Evolutionary conservation across 2,888 invertebrate genomes (phyloP).

Genomic region (Nephrocerus scutellatus): DNA sequence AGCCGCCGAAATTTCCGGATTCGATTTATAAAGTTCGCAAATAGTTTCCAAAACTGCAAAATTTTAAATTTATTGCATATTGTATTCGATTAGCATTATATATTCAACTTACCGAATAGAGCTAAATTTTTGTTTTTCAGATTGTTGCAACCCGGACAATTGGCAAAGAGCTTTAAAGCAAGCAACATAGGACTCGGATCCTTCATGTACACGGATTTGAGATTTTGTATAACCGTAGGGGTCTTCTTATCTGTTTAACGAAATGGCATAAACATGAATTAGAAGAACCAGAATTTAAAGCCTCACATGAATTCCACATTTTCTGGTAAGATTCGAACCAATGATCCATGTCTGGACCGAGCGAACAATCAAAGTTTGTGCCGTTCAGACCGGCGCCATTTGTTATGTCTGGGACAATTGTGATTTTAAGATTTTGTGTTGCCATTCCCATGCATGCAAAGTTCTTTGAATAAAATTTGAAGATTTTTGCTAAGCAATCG

Average conservation of each 20-base stretch:
- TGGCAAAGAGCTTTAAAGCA: constrained; percentile 44
- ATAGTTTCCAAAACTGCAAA: constrained; percentile 56
- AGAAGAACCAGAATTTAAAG: neutral
- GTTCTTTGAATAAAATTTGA: too few relatives aligned
- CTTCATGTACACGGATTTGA: constrained; percentile 29
- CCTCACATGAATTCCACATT: constrained; percentile 39
- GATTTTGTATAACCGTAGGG: constrained; percentile 31
- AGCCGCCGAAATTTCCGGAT: constrained; percentile 46
- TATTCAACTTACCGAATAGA: constrained; percentile 28
- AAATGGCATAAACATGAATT: neutral
- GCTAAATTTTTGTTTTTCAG: constrained; percentile 43
- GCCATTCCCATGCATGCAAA: too few relatives aligned
- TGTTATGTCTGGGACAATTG: constrained; percentile 44
- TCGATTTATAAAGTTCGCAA: constrained; percentile 49
- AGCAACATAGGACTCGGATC: constrained; percentile 37
- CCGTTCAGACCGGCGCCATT: constrained; percentile 42
- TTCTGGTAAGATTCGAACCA: constrained; percentile 39
- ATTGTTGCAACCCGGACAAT: constrained; percentile 43
- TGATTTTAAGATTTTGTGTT: constrained; percentile 40
- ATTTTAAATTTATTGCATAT: constrained; percentile 11
- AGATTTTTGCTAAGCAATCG: too few relatives aligned
- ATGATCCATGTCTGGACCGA: constrained; percentile 30
- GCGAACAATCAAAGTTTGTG: constrained; percentile 37
- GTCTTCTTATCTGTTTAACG: constrained; percentile 33
- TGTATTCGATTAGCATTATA: neutral